phyloP scores from a whole-genome alignment of 2,797 vertebrate genomes.

The Gymnoscopelus microlampas region DNA sequence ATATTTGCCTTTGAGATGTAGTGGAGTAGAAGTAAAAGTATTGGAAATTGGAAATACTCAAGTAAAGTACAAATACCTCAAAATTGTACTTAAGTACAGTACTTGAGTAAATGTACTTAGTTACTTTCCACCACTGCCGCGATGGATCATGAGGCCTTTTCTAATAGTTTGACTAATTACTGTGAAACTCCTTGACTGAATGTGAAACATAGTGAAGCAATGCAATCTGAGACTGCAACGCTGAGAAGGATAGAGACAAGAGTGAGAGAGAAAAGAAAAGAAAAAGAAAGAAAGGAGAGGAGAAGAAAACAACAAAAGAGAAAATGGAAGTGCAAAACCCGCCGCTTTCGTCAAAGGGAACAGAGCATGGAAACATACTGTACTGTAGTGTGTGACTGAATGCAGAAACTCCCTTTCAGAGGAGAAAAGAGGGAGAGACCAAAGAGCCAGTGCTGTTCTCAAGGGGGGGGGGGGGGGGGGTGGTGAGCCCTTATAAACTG shows the following conservation, averaged over 20 bases:
- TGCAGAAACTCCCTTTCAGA: conserved; percentile 8
- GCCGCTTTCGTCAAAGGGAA: conserved; percentile 5
- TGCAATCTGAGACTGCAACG: background rate
- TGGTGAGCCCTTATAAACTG: too few species aligned
- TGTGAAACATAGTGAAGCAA: background rate
- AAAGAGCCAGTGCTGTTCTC: conserved; percentile 30
- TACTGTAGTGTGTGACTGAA: background rate
- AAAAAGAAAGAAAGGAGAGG: too few species aligned
- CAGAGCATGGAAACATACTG: background rate
- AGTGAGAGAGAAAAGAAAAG: background rate
- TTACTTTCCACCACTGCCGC: too few species aligned
- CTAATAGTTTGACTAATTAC: background rate
- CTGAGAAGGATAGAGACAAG: too few species aligned
- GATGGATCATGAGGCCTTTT: background rate
- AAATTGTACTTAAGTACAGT: too few species aligned
- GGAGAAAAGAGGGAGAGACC: background rate
- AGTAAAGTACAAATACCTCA: too few species aligned
- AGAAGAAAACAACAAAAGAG: background rate
- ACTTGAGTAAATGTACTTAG: too few species aligned
- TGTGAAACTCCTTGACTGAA: conserved; percentile 1
- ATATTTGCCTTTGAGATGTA: too few species aligned
- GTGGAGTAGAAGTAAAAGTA: too few species aligned
- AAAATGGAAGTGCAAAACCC: background rate
- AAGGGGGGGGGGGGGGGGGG: conserved; percentile 29
- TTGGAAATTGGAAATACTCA: too few species aligned